Percentiles rank a stretch among this genome's conserved stretches.
Evolutionary conservation across 2,797 vertebrate species (phyloP).

Genomic region (Intellagama lesueurii): DNA sequence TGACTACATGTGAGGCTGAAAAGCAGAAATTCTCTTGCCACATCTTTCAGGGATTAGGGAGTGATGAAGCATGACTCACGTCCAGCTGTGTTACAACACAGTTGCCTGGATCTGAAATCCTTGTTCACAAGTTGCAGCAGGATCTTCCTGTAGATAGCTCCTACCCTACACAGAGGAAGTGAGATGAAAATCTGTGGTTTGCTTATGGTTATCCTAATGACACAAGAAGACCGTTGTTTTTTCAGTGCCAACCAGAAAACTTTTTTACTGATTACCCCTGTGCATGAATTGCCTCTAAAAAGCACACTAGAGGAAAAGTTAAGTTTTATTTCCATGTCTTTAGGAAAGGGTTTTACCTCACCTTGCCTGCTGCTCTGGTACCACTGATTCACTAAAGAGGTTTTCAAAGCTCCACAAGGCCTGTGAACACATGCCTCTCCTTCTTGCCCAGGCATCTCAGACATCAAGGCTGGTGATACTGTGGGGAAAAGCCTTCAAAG

Average conservation of each 20-base stretch:
- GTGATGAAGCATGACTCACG: neutral
- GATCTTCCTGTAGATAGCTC: neutral
- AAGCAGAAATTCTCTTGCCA: neutral
- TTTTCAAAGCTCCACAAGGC: neutral
- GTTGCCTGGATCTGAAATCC: neutral
- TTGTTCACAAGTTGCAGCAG: neutral
- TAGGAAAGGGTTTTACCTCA: neutral
- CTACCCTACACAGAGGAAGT: neutral
- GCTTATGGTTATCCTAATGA: neutral
- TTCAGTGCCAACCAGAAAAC: neutral
- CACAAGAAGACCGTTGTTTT: neutral
- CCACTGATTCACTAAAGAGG: accelerated
- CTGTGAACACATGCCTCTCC: constrained; percentile 30
- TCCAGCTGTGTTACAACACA: neutral
- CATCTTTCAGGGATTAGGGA: neutral
- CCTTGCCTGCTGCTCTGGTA: neutral
- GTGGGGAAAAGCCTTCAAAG: constrained; percentile 32
- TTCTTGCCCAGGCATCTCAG: accelerated
- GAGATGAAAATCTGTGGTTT: neutral
- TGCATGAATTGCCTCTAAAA: neutral
- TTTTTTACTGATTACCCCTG: neutral
- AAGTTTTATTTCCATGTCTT: neutral
- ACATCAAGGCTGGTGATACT: neutral
- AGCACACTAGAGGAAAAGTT: neutral
- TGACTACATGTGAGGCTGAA: neutral